Evolutionary conservation across 2,113 vertebrate species (phyloP), one percentile per base, ranked within the genome.

Genomic region (Danionella cerebrum): DNA sequence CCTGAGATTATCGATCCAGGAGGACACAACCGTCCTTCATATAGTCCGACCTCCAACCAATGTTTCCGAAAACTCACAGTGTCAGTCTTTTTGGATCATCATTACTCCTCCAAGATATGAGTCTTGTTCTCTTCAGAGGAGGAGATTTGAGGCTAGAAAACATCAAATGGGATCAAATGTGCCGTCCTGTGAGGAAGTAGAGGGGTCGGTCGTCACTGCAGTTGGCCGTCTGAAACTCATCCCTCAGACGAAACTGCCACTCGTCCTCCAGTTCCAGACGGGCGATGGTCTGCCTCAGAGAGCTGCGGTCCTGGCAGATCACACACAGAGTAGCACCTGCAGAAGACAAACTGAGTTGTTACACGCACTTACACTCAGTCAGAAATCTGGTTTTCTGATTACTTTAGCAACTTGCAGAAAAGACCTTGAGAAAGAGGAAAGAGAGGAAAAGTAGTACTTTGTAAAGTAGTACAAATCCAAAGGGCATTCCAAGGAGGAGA

Each of bases 181-280:
- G 96, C 65, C 95, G 93, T 22, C 96, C 96, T 0, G 96, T 99
- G 12, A 99, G 90, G 71, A 99, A 97, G 82, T 93, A 99, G 65
- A 99, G 93, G 0, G 96, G 96, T 25, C 90, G 91, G 79, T 98
- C 95, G 1, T 97, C 93, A 0, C 89, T 92, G n/a, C 94, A 93
- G 83, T 97, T 99, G 5, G 96, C 96, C 1, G 96, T 99, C 75
- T 98, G 96, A 72, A 99, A 98, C 80, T 99, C 96, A 12, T 98
- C 96, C 35, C 96, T 89, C 25, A 99, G 90, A 0, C 96, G 91
- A 84, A 98, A 98, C 82, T 98, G 96, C 96, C 96, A 99, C 82
- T 97, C 92, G 0, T 98, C 96, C 80, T 99, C 96, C 77, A 99
- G 57, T 83, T 99, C 96, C 73, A 99, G 19, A 1, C 96, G 88